Conservation (phyloP, 1,140 invertebrate species). For the Anoplophora glabripennis region DNA sequence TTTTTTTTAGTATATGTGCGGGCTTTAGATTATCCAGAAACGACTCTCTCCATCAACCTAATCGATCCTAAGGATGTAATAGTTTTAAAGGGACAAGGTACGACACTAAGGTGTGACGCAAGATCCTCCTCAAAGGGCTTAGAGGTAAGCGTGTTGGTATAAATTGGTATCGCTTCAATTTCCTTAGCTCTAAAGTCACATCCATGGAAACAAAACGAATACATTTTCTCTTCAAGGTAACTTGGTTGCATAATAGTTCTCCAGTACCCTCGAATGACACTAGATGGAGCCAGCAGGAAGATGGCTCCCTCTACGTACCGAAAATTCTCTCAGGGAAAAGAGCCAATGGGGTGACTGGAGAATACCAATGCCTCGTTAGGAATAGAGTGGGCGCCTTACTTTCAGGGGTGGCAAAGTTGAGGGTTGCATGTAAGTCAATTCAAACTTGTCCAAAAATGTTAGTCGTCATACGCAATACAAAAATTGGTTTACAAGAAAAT, state of each 20-base stretch:
- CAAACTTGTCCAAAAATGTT: too few species aligned
- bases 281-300: slow-evolving; percentile 23
- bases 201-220: background rate
- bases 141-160: slow-evolving; percentile 1
- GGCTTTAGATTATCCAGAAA: slow-evolving; percentile 16
- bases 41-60: slow-evolving; percentile 28
- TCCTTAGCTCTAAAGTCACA: background rate
- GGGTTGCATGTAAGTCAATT: slow-evolving; percentile 39
- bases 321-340: slow-evolving; percentile 31
- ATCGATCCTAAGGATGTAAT: slow-evolving; percentile 39
- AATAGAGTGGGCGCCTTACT: slow-evolving; percentile 37
- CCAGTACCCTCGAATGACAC: slow-evolving; percentile 30
- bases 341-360: slow-evolving; percentile 23
- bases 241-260: slow-evolving; percentile 35
- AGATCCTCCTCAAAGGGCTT: slow-evolving; percentile 20
- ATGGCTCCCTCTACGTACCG: slow-evolving; percentile 32
- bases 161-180: background rate
- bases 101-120: slow-evolving; percentile 31
- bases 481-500: background rate
- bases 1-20: slow-evolving; percentile 13
- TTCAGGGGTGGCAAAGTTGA: slow-evolving; percentile 37
- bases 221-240: slow-evolving; percentile 18
- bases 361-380: slow-evolving; percentile 37
- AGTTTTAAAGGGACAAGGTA: slow-evolving; percentile 33
- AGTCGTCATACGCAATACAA: too few species aligned